phyloP scores from a whole-genome alignment of 2,888 invertebrate genomes.

The Empis livida region DNA sequence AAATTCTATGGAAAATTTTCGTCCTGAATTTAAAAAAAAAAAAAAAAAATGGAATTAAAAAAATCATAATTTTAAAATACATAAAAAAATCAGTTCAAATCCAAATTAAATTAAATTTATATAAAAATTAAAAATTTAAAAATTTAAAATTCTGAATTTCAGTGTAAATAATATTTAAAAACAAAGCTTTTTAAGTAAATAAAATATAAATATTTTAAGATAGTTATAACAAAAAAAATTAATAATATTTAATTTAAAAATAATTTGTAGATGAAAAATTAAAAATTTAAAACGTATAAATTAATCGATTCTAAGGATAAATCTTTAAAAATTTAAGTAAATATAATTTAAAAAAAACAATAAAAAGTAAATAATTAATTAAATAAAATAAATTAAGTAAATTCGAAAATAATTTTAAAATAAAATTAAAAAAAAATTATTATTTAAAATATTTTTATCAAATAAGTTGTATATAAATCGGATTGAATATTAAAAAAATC shows the following conservation, averaged over 20 bases:
- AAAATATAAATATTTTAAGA: conserved; percentile 1
- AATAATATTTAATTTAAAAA: conserved; percentile 12
- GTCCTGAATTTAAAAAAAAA: too few species aligned
- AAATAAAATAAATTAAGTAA: conserved; percentile 2
- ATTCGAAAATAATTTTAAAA: conserved; percentile 7
- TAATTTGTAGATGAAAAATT: neutral
- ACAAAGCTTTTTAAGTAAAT: too few species aligned
- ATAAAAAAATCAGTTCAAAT: too few species aligned
- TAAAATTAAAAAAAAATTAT: conserved; percentile 2
- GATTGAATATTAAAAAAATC: conserved; percentile 16
- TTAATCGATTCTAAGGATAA: too few species aligned
- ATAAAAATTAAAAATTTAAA: too few species aligned
- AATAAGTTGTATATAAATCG: conserved; percentile 15
- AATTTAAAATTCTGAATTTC: too few species aligned
- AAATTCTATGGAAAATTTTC: too few species aligned
- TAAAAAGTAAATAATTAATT: conserved; percentile 1
- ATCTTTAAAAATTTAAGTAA: neutral
- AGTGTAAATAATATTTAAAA: too few species aligned
- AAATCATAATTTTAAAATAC: too few species aligned
- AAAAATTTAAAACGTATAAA: too few species aligned
- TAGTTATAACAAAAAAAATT: conserved; percentile 1
- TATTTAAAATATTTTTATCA: neutral
- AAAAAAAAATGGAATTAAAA: too few species aligned
- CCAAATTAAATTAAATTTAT: too few species aligned
- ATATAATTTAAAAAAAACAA: neutral